A percentile compares a stretch with the other conserved stretches of the same genome.
These are phyloP conservation scores for Cephus runcator DNA, from an alignment of 2,888 invertebrate genomes.

Conservation along the genomic window DNA sequence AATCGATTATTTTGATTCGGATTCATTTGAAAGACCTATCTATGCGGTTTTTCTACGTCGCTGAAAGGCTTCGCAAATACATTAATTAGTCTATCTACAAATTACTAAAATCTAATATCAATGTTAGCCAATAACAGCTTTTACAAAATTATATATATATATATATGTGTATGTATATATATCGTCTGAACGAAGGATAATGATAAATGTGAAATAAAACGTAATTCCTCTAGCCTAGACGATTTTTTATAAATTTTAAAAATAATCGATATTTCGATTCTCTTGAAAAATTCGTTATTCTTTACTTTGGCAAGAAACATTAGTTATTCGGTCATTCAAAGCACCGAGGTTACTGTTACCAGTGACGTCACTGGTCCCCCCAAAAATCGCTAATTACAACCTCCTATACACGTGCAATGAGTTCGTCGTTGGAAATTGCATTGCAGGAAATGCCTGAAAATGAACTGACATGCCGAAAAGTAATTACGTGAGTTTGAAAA, in stretches of 20 bases:
- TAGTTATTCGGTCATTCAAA: background rate
- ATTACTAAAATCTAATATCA: slow-evolving; percentile 1
- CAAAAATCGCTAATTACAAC: background rate
- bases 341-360: background rate
- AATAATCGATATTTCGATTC: background rate
- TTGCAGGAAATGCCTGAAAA: background rate
- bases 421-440: background rate
- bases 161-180: background rate
- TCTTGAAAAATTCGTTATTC: background rate
- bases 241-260: background rate
- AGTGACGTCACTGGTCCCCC: background rate
- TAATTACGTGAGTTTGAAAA: background rate
- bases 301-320: background rate
- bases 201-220: background rate
- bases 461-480: background rate
- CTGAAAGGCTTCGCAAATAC: background rate
- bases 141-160: slow-evolving; percentile 1
- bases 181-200: background rate
- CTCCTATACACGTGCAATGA: background rate
- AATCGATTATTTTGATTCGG: background rate
- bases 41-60: background rate
- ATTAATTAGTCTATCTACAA: slow-evolving; percentile 1
- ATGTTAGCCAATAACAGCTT: background rate
- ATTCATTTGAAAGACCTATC: background rate
- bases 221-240: background rate